Percentiles rank a stretch among this genome's conserved stretches.
phyloP scores from a whole-genome alignment of 2,113 vertebrate genomes.

The Petaurus breviceps region DNA sequence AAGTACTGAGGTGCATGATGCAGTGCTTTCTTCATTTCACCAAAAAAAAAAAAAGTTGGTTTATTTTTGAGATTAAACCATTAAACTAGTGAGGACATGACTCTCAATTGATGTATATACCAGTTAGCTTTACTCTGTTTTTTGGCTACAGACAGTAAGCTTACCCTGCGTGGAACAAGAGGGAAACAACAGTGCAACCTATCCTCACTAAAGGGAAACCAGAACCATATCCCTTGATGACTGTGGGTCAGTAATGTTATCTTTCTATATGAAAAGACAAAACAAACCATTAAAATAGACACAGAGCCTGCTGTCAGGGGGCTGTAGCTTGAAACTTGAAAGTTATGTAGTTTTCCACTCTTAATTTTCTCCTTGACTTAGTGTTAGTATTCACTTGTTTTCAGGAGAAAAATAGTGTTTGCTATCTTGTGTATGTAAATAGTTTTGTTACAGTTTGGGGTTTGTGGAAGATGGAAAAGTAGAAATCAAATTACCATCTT shows the following conservation, averaged over 20 bases:
- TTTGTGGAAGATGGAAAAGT: background rate
- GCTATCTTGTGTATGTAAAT: background rate
- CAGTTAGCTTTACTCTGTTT: constrained; percentile 3
- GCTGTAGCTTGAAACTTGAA: background rate
- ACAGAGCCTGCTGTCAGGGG: background rate
- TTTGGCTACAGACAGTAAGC: background rate
- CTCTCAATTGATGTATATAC: background rate
- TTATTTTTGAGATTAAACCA: background rate
- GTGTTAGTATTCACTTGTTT: background rate
- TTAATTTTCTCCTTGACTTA: background rate
- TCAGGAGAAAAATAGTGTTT: background rate
- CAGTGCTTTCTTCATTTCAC: background rate
- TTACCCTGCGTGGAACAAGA: background rate
- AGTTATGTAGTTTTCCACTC: background rate
- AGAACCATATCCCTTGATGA: background rate
- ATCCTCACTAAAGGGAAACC: background rate
- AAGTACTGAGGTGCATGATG: background rate
- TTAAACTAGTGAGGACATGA: background rate
- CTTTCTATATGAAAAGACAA: background rate
- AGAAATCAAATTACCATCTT: background rate
- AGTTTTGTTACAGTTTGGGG: background rate
- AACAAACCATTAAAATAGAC: background rate
- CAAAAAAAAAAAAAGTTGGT: background rate
- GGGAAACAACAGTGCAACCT: background rate
- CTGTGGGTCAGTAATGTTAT: background rate